Evolutionary conservation across 2,888 invertebrate species (phyloP).

Genomic region (Enchytraeus crypticus): DNA sequence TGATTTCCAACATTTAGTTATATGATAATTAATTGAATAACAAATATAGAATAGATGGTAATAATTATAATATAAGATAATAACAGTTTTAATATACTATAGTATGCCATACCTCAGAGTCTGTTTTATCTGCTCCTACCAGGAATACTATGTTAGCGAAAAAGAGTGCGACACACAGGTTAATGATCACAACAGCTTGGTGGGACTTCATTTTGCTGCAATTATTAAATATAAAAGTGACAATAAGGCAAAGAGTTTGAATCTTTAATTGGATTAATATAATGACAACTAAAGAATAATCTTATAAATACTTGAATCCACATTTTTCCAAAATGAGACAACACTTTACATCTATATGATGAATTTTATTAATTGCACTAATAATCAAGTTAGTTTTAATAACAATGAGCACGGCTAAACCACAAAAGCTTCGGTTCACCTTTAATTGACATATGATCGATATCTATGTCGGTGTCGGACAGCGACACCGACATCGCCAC

Average conservation of each 20-base stretch:
- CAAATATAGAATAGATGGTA: neutral
- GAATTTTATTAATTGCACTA: too few species aligned
- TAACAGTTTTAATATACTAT: neutral
- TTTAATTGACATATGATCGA: too few species aligned
- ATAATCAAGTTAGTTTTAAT: too few species aligned
- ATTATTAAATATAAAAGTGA: neutral
- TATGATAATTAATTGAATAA: neutral
- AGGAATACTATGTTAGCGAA: slow-evolving; percentile 34
- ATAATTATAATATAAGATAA: too few species aligned
- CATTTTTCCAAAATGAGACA: too few species aligned
- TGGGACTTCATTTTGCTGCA: slow-evolving; percentile 31
- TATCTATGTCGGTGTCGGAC: too few species aligned
- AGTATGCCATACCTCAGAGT: neutral
- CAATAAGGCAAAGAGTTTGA: neutral
- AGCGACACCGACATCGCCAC: too few species aligned
- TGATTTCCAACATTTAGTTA: too few species aligned
- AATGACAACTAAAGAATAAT: neutral
- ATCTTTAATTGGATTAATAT: neutral
- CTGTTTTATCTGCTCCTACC: slow-evolving; percentile 26
- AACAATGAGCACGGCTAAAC: too few species aligned
- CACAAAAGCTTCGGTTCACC: too few species aligned
- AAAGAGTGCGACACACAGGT: slow-evolving; percentile 36
- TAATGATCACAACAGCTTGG: slow-evolving; percentile 33
- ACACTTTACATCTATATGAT: too few species aligned
- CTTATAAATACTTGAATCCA: neutral